Base-by-base conservation (phyloP, 2,888 invertebrate species). In the Anthophora plumipes region DNA sequence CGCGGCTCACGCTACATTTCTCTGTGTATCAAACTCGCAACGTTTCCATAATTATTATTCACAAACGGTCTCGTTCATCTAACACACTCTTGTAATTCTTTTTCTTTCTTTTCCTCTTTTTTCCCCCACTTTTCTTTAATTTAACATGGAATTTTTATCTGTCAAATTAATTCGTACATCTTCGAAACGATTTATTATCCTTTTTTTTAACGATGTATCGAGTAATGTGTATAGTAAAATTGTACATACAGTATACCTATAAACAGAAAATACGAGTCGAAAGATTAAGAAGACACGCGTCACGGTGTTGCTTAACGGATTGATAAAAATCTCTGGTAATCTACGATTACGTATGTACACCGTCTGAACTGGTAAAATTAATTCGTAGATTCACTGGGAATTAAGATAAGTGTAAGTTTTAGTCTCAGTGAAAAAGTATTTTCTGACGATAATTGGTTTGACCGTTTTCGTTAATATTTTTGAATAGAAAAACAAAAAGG, bases 231-330 rank as follows among this genome's bases (percentile, higher is more conserved):
- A 4, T 31, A 31, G 31, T n/a, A n/a, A n/a, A n/a, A n/a, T n/a
- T n/a, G n/a, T n/a, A n/a, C n/a, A n/a, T n/a, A n/a, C n/a, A 31
- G 4, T 31, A 31, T 31, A 31, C 31, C n/a, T n/a, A n/a, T n/a
- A 48, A 7, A 48, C n/a, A 48, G 14, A n/a, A 77, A 71, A 59
- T 41, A 60, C 20, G 4, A 54, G n/a, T 25, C 6, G 0, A n/a
- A 22, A 43, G 12, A 9, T 14, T 41, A 61, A 20, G 25, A 0
- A 55, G 41, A 57, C n/a, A n/a, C 72, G 61, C 54, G 43, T 52
- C 41, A 12, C 9, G 25, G 5, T 9, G 67, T 77, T 77, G 72
- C 77, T 72, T 72, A 66, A 72, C 11, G 12, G 31, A 20, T n/a
- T 31, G 50, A 77, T 50, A 61, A 77, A 68, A 43, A 25, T 59